Percentiles rank a stretch among this genome's conserved stretches.
These are phyloP conservation scores for Crotalus horridus DNA, from an alignment of 2,113 vertebrate species.

Conservation along the genomic window DNA sequence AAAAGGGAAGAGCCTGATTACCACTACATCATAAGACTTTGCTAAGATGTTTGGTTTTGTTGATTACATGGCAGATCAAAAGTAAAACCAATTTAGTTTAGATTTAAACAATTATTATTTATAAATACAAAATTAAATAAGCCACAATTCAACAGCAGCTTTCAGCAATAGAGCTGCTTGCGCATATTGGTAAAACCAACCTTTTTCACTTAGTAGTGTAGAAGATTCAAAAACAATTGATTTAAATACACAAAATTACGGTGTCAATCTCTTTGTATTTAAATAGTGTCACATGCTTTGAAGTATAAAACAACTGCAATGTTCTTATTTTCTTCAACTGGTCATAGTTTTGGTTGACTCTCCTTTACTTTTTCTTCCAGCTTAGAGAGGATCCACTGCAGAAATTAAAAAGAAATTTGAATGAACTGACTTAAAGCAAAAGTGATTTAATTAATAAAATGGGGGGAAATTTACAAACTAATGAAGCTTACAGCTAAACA, in stretches of 20 bases:
- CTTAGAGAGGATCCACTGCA: slow-evolving; percentile 91
- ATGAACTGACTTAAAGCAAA: background rate
- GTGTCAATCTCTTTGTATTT: background rate
- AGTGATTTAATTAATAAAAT: background rate
- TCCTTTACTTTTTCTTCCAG: slow-evolving; percentile 92
- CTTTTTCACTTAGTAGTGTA: background rate
- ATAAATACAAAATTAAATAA: slow-evolving; percentile 30
- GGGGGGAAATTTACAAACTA: background rate
- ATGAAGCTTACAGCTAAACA: background rate
- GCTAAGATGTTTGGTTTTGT: slow-evolving; percentile 28
- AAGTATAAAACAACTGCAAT: slow-evolving; percentile 9
- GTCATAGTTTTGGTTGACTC: slow-evolving; percentile 74
- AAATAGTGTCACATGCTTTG: slow-evolving; percentile 5
- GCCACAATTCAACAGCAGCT: slow-evolving; percentile 32
- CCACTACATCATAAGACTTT: slow-evolving; percentile 24
- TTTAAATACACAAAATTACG: slow-evolving; percentile 3
- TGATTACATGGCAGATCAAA: slow-evolving; percentile 39
- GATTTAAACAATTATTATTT: slow-evolving; percentile 31
- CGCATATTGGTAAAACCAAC: background rate
- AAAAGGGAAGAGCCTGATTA: slow-evolving; percentile 13
- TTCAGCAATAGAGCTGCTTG: slow-evolving; percentile 27
- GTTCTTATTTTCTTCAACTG: background rate
- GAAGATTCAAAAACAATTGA: background rate
- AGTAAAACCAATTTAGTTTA: slow-evolving; percentile 20
- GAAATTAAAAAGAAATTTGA: slow-evolving; percentile 29